Evolutionary conservation across 1,140 invertebrate genomes (phyloP).

Genomic region (Neodiprion lecontei): DNA sequence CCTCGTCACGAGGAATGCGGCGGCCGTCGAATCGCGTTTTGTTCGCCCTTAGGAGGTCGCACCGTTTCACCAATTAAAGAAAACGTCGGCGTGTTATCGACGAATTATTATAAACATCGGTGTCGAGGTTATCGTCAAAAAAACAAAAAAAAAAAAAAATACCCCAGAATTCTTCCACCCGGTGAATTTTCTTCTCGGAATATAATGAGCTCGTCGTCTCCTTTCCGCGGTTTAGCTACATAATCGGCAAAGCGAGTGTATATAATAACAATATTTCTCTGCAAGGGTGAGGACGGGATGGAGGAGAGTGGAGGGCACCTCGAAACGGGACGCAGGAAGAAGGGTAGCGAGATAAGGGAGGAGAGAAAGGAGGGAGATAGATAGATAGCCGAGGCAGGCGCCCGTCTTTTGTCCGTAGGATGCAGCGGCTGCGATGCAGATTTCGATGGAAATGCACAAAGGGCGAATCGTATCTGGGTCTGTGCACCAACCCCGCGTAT

Average conservation of each 20-base stretch:
- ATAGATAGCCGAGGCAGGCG: not conserved
- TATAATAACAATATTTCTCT: not conserved
- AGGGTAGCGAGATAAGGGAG: not conserved
- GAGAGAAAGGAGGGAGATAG: not conserved
- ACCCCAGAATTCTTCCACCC: no score
- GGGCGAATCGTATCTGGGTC: not conserved
- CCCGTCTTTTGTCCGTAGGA: not conserved
- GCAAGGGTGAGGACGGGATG: not conserved
- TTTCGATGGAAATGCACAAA: conserved; percentile 2
- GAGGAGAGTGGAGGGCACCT: no score
- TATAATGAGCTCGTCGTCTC: not conserved
- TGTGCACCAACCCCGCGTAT: not conserved
- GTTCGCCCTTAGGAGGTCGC: no score
- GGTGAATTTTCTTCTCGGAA: no score
- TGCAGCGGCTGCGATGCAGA: not conserved
- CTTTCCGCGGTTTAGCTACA: not conserved
- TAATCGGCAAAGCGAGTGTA: no score
- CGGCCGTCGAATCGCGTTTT: no score
- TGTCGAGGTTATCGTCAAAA: no score
- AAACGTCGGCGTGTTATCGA: no score
- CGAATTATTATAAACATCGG: no score
- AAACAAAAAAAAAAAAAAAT: no score
- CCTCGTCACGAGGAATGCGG: no score
- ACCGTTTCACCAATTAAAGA: no score
- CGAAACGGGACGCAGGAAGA: not conserved